These are phyloP conservation scores for Drymonia ruficornis DNA, from an alignment of 2,888 invertebrate species.

Conservation along the genomic window DNA sequence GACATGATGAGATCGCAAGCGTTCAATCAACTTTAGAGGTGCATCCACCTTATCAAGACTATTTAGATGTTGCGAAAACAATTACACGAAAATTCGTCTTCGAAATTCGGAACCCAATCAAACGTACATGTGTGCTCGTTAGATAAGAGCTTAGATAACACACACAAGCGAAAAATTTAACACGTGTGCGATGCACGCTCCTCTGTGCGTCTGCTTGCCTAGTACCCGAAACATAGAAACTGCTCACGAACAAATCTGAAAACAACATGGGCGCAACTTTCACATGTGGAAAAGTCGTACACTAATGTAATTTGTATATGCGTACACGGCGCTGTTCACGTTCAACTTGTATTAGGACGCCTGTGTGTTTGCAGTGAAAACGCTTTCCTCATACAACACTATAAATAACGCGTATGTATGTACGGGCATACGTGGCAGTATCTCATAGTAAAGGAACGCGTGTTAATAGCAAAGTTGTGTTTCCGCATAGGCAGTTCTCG, in stretches of 20 bases:
- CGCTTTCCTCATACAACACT: slow-evolving; percentile 63
- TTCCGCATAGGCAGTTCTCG: slow-evolving; percentile 82
- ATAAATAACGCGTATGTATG: slow-evolving; percentile 52
- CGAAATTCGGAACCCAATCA: slow-evolving; percentile 27
- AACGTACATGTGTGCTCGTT: slow-evolving; percentile 32
- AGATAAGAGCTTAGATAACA: slow-evolving; percentile 51
- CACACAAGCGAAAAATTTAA: slow-evolving; percentile 51
- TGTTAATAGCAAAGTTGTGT: slow-evolving; percentile 81
- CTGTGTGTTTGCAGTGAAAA: slow-evolving; percentile 69
- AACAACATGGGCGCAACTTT: slow-evolving; percentile 64
- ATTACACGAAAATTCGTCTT: slow-evolving; percentile 24
- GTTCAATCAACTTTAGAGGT: slow-evolving; percentile 73
- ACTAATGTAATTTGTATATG: slow-evolving; percentile 60
- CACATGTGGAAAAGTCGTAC: slow-evolving; percentile 67
- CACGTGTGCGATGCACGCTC: slow-evolving; percentile 49
- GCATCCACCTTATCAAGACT: slow-evolving; percentile 73
- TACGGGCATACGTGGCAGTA: slow-evolving; percentile 79
- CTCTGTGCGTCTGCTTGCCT: slow-evolving; percentile 56
- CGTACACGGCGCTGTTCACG: slow-evolving; percentile 56
- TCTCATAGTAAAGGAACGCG: slow-evolving; percentile 80
- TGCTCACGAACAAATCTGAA: slow-evolving; percentile 75
- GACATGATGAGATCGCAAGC: slow-evolving; percentile 70
- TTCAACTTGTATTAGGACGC: slow-evolving; percentile 46
- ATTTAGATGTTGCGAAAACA: slow-evolving; percentile 34
- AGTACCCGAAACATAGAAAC: slow-evolving; percentile 71